Conservation (phyloP, 1,140 invertebrate genomes). For the Pogonomyrmex barbatus region DNA sequence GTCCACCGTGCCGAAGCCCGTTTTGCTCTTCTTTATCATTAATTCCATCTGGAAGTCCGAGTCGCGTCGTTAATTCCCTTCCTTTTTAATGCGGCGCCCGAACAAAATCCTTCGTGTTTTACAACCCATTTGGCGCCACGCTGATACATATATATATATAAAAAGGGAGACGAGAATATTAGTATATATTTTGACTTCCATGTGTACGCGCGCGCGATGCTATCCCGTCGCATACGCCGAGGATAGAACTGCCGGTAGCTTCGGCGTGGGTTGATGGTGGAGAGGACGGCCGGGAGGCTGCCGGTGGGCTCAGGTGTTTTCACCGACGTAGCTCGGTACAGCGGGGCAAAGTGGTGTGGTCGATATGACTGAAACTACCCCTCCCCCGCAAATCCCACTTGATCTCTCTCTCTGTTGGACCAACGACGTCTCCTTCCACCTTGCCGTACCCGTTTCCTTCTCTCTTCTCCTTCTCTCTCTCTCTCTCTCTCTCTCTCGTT, state of each 20-base stretch:
- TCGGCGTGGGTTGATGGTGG: neutral
- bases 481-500: conserved; percentile 47
- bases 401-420: conserved; percentile 68
- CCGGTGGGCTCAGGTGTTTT: conserved; percentile 78
- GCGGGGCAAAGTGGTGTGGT: conserved; percentile 81
- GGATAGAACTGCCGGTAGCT: conserved; percentile 38
- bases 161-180: conserved; percentile 46
- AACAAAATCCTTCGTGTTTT: conserved; percentile 55
- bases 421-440: conserved; percentile 47
- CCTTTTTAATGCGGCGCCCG: conserved; percentile 19
- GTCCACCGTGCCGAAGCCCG: neutral
- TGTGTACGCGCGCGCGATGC: neutral
- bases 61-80: conserved; percentile 19
- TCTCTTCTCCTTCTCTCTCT: conserved; percentile 42
- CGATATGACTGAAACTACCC: conserved; percentile 80
- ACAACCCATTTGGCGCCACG: conserved; percentile 17
- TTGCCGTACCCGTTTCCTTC: conserved; percentile 21
- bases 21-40: conserved; percentile 14
- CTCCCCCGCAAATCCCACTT: conserved; percentile 66
- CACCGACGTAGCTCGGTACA: conserved; percentile 67
- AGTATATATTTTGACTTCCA: conserved; percentile 58
- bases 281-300: conserved; percentile 38
- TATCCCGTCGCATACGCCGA: neutral
- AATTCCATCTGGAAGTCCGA: conserved; percentile 48
- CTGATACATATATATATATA: neutral